phyloP scores from a whole-genome alignment of 2,888 invertebrate genomes.

The Carpatolechia fugitivella region DNA sequence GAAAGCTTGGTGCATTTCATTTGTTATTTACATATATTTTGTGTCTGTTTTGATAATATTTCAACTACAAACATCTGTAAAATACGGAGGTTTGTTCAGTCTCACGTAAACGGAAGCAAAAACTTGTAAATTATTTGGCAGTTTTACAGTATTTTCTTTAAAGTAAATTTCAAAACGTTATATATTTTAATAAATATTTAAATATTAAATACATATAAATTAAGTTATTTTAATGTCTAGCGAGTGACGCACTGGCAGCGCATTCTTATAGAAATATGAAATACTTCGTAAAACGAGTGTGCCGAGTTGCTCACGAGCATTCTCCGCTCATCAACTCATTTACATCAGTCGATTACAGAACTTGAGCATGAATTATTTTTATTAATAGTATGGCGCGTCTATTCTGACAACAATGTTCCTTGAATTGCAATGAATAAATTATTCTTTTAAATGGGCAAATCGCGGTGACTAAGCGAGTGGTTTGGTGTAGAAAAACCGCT shows the following conservation, averaged over 20 bases:
- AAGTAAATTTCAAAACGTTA: background rate
- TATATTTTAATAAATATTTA: too few species aligned
- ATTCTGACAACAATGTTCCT: conserved; percentile 38
- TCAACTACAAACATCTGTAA: background rate
- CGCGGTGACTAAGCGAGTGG: conserved; percentile 44
- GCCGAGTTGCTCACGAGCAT: background rate
- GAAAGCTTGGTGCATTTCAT: too few species aligned
- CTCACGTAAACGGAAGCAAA: background rate
- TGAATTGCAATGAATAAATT: conserved; percentile 50
- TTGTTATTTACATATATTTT: too few species aligned
- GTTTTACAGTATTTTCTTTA: background rate
- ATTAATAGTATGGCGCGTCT: conserved; percentile 27
- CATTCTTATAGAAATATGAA: background rate
- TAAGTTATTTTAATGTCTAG: conserved; percentile 2
- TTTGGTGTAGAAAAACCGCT: conserved; percentile 71
- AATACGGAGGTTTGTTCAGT: background rate
- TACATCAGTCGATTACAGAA: conserved; percentile 16
- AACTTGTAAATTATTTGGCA: background rate
- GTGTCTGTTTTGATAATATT: background rate
- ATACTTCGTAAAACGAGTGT: background rate
- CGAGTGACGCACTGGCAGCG: conserved; percentile 1
- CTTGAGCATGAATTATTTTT: conserved; percentile 27
- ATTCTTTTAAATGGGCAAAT: conserved; percentile 50
- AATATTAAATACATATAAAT: conserved; percentile 3
- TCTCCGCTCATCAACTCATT: conserved; percentile 9